A percentile compares a stretch with the other conserved stretches of the same genome.
phyloP scores from a whole-genome alignment of 1,140 invertebrate species.

The Drosophila ohnishii region DNA sequence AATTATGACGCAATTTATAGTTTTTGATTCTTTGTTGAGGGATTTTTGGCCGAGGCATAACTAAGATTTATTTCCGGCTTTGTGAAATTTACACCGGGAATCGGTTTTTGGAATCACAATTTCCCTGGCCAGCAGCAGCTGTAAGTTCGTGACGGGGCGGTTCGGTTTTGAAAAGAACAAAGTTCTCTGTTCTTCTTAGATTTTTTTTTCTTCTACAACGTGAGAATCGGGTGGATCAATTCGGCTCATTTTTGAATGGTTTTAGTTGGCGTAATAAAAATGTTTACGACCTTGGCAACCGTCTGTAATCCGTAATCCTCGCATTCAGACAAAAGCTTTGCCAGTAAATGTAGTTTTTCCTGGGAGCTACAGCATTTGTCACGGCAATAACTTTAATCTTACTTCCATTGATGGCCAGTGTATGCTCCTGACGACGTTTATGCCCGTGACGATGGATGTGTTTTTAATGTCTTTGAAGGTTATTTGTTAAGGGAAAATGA shows the following conservation, averaged over 20 bases:
- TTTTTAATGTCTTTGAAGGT: conserved; percentile 8
- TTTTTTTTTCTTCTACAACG: conserved; percentile 32
- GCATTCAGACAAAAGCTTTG: conserved; percentile 35
- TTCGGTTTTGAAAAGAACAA: conserved; percentile 41
- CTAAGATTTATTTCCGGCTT: conserved; percentile 80
- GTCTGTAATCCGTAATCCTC: conserved; percentile 45
- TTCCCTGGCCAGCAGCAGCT: conserved; percentile 40
- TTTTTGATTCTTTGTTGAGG: conserved; percentile 65
- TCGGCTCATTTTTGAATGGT: conserved; percentile 35
- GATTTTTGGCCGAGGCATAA: conserved; percentile 56
- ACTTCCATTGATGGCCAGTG: conserved; percentile 29
- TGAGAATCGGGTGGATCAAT: conserved; percentile 46
- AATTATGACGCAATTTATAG: conserved; percentile 81
- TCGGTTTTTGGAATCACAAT: conserved; percentile 11
- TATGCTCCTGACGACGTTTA: conserved; percentile 20
- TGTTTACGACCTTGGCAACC: conserved; percentile 42
- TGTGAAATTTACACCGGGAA: conserved; percentile 67
- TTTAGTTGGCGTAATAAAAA: conserved; percentile 36
- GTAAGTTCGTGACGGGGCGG: conserved; percentile 23
- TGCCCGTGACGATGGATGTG: conserved; percentile 26
- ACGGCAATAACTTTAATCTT: conserved; percentile 47
- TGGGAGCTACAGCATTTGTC: conserved; percentile 7
- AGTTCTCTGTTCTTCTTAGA: conserved; percentile 9
- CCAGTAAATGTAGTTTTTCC: conserved; percentile 16
- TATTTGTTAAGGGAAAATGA: conserved; percentile 4